Base-by-base conservation (phyloP, 2,113 vertebrate species). In the Paradisaea rubra region DNA sequence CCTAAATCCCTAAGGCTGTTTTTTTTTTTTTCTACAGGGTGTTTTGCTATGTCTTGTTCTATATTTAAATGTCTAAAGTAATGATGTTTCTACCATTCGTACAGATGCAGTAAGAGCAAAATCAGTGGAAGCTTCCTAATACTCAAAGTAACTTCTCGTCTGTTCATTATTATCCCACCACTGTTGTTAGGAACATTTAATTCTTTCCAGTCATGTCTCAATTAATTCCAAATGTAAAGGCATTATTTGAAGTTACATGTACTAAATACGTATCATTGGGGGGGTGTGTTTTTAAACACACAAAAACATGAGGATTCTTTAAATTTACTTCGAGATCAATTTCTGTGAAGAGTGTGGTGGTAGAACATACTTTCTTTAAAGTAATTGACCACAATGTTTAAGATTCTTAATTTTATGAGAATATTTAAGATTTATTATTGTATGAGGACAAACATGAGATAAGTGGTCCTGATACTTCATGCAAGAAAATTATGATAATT, bases 401-500 rank as follows among this genome's bases (percentile, higher is more conserved):
- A 56, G 10, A 82, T 69, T 28, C 5, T 8, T 70, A 37, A 77
- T 52, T 53, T 44, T 5, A 49, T 7, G 11, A 39, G 45, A 80
- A 56, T 69, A 41, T 66, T 91, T 61, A 37, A 47, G 27, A 52
- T 77, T 61, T 86, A 45, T 35, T 61, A 63, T 37, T 83, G 8
- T n/a, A 86, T 35, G 72, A 91, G 52, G 64, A 41, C 39, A 86
- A 88, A 85, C 64, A 87, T 17, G 37, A 86, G 39, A 64, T 53
- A 88, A 96, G 49, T 20, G 57, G 52, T 37, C 76, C 53, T 57
- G 60, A 71, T 69, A n/a, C 23, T 89, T 95, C 47, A 73, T 37
- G 47, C 72, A 86, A 49, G 77, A 88, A 86, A 93, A 95, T 94
- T 44, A 93, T 20, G 15, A 22, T 90, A 71, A 91, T 74, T 5